Conservation (phyloP, 2,113 vertebrate genomes). For the Promerops cafer region DNA sequence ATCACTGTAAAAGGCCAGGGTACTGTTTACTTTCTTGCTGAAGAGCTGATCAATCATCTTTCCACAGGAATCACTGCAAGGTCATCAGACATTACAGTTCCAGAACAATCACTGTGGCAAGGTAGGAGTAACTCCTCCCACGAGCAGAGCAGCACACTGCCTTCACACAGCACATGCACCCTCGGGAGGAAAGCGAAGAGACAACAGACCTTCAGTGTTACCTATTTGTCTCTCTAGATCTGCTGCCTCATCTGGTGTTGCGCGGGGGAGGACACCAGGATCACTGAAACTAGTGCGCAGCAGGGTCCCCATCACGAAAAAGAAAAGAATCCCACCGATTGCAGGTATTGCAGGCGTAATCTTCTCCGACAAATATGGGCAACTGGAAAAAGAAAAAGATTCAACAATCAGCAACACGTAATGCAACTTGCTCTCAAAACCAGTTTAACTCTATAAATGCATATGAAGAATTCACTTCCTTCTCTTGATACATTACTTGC, state of each 20-base stretch:
- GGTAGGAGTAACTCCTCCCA: background rate
- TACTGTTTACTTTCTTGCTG: background rate
- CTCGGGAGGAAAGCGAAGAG: background rate
- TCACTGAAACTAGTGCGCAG: slow-evolving; percentile 95
- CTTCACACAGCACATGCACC: background rate
- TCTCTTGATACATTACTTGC: background rate
- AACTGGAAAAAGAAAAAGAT: slow-evolving; percentile 72
- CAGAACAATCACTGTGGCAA: background rate
- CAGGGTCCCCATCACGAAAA: slow-evolving; percentile 93
- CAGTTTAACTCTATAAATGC: background rate
- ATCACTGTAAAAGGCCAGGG: background rate
- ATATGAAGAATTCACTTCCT: background rate
- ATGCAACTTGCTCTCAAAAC: background rate
- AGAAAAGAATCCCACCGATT: slow-evolving; percentile 85
- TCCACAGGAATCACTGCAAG: background rate
- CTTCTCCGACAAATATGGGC: slow-evolving; percentile 81
- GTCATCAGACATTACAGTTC: background rate
- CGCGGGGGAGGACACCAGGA: slow-evolving; percentile 89
- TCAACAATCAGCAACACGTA: background rate
- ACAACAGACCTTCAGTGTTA: slow-evolving; percentile 72
- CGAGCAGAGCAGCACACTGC: background rate
- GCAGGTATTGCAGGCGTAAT: slow-evolving; percentile 91
- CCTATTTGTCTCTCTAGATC: slow-evolving; percentile 97
- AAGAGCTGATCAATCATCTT: background rate
- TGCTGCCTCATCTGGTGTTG: slow-evolving; percentile 88